These are phyloP conservation scores for Leptobrachium leishanense DNA, from an alignment of 2,113 vertebrate genomes.

Conservation along the genomic window DNA sequence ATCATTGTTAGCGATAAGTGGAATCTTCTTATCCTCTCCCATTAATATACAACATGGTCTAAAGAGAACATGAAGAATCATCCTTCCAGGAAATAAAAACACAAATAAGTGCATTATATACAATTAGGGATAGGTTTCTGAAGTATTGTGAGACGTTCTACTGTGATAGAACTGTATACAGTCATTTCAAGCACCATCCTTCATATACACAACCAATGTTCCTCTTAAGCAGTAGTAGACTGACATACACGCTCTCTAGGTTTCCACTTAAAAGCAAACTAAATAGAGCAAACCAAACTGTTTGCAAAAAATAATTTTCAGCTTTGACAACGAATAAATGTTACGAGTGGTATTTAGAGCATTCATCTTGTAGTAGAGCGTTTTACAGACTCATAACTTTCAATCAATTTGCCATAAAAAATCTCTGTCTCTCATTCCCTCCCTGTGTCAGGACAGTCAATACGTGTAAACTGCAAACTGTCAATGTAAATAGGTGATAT, in stretches of 20 bases:
- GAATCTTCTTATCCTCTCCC: no score
- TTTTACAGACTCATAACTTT: slow-evolving; percentile 27
- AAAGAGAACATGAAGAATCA: no score
- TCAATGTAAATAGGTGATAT: background rate
- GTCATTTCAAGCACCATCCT: slow-evolving; percentile 28
- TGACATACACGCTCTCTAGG: slow-evolving; percentile 17
- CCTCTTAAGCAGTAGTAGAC: slow-evolving; percentile 17
- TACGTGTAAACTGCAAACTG: slow-evolving; percentile 8
- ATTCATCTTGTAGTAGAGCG: slow-evolving; percentile 23
- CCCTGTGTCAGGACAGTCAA: background rate
- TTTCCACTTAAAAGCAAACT: background rate
- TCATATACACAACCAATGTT: slow-evolving; percentile 24
- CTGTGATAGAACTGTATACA: background rate
- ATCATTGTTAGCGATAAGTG: no score
- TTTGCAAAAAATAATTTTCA: slow-evolving; percentile 24
- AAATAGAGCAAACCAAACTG: background rate
- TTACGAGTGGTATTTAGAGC: slow-evolving; percentile 18
- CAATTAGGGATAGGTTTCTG: no score
- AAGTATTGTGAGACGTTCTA: no score
- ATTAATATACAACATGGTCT: no score
- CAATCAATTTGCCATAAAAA: slow-evolving; percentile 9
- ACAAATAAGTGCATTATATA: no score
- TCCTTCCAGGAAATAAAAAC: no score
- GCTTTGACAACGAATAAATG: slow-evolving; percentile 32
- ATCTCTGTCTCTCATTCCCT: slow-evolving; percentile 9